Conservation (phyloP, 2,113 vertebrate species). For the Rallus limicola region DNA sequence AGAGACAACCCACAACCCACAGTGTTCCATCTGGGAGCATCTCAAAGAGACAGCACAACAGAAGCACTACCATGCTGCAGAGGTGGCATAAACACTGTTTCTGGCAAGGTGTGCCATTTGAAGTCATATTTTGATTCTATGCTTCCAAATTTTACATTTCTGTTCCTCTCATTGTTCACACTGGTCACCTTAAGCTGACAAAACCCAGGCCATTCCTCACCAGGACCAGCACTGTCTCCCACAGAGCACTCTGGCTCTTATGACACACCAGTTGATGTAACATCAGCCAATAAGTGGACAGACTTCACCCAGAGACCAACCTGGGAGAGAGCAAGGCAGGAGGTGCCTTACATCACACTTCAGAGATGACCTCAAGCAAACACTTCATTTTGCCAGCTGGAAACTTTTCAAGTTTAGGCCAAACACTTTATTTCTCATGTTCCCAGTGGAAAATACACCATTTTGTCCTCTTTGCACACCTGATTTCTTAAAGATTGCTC, state of each 20-base stretch:
- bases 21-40: accelerated
- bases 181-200: background rate
- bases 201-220: background rate
- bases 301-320: background rate
- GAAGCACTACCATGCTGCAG: background rate
- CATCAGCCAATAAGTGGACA: background rate
- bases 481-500: background rate
- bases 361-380: background rate
- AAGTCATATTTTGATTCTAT: background rate
- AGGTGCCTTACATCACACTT: background rate
- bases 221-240: background rate
- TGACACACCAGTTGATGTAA: accelerated
- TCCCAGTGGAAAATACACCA: background rate
- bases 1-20: background rate
- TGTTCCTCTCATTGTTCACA: background rate
- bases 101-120: background rate
- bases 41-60: background rate
- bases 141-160: background rate
- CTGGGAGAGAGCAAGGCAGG: background rate
- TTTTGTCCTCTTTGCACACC: background rate
- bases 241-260: background rate
- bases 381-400: background rate
- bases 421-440: background rate
- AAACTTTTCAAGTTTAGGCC: background rate
- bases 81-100: background rate